Conservation (phyloP, 2,888 invertebrate species). For the Slavum lentiscoides region DNA sequence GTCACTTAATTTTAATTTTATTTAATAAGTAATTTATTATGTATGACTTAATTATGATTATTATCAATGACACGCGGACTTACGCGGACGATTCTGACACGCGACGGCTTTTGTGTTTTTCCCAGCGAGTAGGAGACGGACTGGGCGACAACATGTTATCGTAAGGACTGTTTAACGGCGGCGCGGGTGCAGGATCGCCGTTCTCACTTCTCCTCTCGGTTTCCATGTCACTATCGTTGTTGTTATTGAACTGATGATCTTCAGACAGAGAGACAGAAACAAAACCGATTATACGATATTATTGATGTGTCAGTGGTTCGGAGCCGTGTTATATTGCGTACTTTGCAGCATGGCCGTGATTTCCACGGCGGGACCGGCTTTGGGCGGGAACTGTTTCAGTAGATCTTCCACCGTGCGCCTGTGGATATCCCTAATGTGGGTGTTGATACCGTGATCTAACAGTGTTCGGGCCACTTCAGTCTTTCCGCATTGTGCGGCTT, state of each 20-base stretch:
- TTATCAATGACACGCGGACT: conserved; percentile 23
- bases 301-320: neutral
- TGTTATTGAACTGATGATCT: conserved; percentile 47
- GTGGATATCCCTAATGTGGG: conserved; percentile 76
- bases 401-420: conserved; percentile 85
- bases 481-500: conserved; percentile 90
- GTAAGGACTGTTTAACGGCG: conserved; percentile 67
- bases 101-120: conserved; percentile 57
- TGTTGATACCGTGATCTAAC: conserved; percentile 79
- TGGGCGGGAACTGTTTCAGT: conserved; percentile 83
- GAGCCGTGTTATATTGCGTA: neutral
- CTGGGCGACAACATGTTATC: conserved; percentile 64
- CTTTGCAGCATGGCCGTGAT: conserved; percentile 48
- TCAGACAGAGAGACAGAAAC: neutral
- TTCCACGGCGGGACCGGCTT: conserved; percentile 62
- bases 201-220: conserved; percentile 52
- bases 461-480: conserved; percentile 82
- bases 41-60: too few relatives aligned
- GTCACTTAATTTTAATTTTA: too few relatives aligned
- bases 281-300: neutral
- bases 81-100: conserved; percentile 53
- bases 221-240: conserved; percentile 48
- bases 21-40: too few relatives aligned
- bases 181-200: conserved; percentile 69
- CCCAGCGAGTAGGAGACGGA: conserved; percentile 54